phyloP scores from a whole-genome alignment of 2,797 vertebrate genomes.

The Leuciscus waleckii region DNA sequence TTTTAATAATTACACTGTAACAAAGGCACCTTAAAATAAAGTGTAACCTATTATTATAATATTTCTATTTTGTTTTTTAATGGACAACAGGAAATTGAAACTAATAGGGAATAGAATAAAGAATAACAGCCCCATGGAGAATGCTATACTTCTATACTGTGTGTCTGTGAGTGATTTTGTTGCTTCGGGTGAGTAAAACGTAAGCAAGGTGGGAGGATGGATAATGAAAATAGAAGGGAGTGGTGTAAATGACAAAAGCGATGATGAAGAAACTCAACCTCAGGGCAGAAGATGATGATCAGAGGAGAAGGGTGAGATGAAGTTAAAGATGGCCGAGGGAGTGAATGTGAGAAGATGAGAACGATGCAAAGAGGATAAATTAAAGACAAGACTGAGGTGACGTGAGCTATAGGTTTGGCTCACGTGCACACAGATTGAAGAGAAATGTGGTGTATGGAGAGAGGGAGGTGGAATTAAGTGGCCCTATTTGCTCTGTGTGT shows the following conservation, averaged over 20 bases:
- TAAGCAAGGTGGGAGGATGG: conserved; percentile 22
- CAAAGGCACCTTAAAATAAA: neutral
- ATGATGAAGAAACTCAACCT: conserved; percentile 32
- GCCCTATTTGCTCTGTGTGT: neutral
- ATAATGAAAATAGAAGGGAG: conserved; percentile 41
- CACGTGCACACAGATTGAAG: conserved; percentile 24
- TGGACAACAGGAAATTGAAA: neutral
- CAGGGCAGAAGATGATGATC: conserved; percentile 20
- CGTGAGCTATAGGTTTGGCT: conserved; percentile 1
- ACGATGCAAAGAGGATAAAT: conserved; percentile 46
- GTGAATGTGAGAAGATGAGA: conserved; percentile 25
- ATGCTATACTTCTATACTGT: neutral
- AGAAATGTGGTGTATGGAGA: neutral
- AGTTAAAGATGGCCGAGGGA: conserved; percentile 6
- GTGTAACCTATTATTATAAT: neutral
- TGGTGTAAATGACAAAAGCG: conserved; percentile 36
- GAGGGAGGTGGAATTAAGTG: conserved; percentile 10
- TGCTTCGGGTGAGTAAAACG: conserved; percentile 1
- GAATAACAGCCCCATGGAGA: neutral
- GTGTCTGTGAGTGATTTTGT: neutral
- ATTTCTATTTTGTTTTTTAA: neutral
- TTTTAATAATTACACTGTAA: neutral
- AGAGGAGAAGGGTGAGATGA: neutral
- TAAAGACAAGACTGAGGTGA: neutral
- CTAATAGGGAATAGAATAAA: neutral